These are phyloP conservation scores for Gymnogyps californianus DNA, from an alignment of 2,113 vertebrate species.

Conservation along the genomic window DNA sequence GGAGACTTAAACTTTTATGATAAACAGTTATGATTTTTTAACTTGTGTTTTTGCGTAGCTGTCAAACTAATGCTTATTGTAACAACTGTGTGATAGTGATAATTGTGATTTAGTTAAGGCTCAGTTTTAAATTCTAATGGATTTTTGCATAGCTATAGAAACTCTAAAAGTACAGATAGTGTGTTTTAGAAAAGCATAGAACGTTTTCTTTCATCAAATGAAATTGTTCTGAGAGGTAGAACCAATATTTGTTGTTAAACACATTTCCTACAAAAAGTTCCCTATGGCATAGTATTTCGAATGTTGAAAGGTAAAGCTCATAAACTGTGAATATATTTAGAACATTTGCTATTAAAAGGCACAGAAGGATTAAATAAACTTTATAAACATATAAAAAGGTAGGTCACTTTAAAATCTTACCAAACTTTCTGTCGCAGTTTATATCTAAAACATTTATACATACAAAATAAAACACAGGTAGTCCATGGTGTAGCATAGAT, in stretches of 20 bases:
- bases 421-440: background rate
- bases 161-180: background rate
- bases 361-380: background rate
- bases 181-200: background rate
- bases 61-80: background rate
- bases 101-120: background rate
- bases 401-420: background rate
- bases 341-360: background rate
- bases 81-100: background rate
- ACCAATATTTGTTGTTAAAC: background rate
- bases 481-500: background rate
- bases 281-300: background rate
- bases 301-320: background rate
- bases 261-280: background rate
- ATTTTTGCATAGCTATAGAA: background rate
- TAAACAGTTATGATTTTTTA: background rate
- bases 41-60: background rate
- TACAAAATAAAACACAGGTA: background rate
- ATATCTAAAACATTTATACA: background rate
- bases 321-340: background rate
- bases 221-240: conserved; percentile 6
- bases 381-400: background rate
- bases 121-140: background rate
- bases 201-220: background rate
- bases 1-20: background rate